Evolutionary conservation across 2,113 vertebrate genomes (phyloP).

Genomic region (Otus sunia): DNA sequence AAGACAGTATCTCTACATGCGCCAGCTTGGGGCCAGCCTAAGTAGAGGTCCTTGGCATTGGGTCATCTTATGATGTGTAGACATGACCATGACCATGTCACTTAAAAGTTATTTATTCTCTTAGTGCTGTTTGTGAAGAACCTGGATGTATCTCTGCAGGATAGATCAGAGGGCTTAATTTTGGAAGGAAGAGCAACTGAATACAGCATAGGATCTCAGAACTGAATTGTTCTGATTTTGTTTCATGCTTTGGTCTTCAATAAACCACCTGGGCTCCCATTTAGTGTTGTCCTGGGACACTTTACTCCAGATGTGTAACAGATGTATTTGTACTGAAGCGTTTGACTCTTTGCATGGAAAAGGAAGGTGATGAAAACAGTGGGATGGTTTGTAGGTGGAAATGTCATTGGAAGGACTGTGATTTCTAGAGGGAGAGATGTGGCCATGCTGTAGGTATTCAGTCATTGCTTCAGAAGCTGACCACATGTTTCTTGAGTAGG

Average conservation of each 20-base stretch:
- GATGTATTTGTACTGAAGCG: not conserved
- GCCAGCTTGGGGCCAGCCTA: not conserved
- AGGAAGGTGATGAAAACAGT: not conserved
- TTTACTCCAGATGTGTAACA: not conserved
- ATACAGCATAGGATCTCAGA: not conserved
- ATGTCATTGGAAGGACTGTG: rapidly evolving
- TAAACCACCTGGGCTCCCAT: not conserved
- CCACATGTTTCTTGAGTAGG: not conserved
- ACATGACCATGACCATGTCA: rapidly evolving
- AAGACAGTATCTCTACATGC: not conserved
- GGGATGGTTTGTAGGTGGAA: not conserved
- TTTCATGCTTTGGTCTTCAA: not conserved
- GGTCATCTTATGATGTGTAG: not conserved
- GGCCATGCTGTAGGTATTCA: not conserved
- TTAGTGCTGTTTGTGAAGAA: not conserved
- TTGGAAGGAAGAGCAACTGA: not conserved
- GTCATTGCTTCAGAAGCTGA: not conserved
- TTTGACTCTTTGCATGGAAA: not conserved
- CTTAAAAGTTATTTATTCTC: not conserved
- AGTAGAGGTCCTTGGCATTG: not conserved
- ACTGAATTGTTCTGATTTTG: not conserved
- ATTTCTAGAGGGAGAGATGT: not conserved
- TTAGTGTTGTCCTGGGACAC: not conserved
- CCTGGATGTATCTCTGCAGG: not conserved
- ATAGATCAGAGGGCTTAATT: not conserved